Base-by-base conservation (phyloP, 2,113 vertebrate genomes). In the Cottus gobio region DNA sequence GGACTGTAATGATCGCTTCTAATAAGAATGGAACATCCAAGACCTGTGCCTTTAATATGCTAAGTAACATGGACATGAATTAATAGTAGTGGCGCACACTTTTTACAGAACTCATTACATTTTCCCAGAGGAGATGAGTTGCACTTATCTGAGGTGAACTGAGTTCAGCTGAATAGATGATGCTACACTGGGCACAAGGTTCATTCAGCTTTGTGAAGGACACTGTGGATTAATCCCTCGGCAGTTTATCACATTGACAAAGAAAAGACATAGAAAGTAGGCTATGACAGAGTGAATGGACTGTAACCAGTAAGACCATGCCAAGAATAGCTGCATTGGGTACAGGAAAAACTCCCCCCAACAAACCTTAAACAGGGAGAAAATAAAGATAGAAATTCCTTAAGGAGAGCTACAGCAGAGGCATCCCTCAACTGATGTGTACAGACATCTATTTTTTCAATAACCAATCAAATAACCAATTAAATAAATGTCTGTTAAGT, bases 31-130 rank as follows among this genome's bases (percentile, higher is more conserved):
- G 52, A 79, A 83, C 57, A 52, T 75, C 68, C 28, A 75, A 42
- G 57, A 72, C 60, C 80, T 84, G 67, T 69, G 16, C 68, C 52
- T 78, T 68, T 75, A 85, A 66, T 83, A 82, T 86, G 79, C 71
- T 83, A 75, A 87, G 37, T 60, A 48, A 71, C 50, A 39, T 30
- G 4, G 57, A 70, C 24, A 20, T 13, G 20, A 72, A 63, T 31
- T 7, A 62, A 66, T 58, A 44, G 34, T 65, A 69, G 6, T 4
- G n/a, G 46, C 42, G 34, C 36, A 57, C 1, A 46, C 13, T 71
- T 88, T 88, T 70, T 22, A 68, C 42, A 30, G 61, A 66, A 13
- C 44, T 31, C 28, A 67, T 72, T 39, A 34, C 24, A 42, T 57
- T 73, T 69, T 28, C 48, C 34, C 22, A 64, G 57, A 65, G 37